A percentile compares a stretch with the other conserved stretches of the same genome.
Evolutionary conservation across 2,113 vertebrate genomes (phyloP).

Genomic region (Pelobates fuscus): DNA sequence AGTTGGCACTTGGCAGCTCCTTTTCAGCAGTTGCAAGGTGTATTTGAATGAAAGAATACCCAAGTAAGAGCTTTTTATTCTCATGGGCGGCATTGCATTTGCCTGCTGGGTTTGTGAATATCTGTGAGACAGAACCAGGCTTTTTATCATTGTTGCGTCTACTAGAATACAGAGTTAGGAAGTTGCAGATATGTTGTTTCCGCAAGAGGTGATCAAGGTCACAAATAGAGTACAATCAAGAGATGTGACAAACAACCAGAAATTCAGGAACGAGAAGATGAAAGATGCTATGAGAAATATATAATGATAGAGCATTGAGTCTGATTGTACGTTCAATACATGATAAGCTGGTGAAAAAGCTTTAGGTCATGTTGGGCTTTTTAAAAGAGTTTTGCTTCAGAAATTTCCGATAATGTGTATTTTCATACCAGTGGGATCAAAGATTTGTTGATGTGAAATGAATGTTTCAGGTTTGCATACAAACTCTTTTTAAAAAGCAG

Average conservation of each 20-base stretch:
- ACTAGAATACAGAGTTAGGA: not conserved
- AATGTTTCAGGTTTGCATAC: slow-evolving; percentile 39
- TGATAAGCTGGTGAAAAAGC: slow-evolving; percentile 15
- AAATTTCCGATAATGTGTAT: slow-evolving; percentile 15
- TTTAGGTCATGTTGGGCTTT: slow-evolving; percentile 19
- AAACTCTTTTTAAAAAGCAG: slow-evolving; percentile 16
- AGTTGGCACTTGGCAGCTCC: too few species aligned
- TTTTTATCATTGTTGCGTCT: not conserved
- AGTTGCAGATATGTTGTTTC: not conserved
- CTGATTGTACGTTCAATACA: slow-evolving; percentile 27
- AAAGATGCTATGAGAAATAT: slow-evolving; percentile 11
- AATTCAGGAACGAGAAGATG: slow-evolving; percentile 6
- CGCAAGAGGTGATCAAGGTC: not conserved
- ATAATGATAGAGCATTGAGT: slow-evolving; percentile 11
- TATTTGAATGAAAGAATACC: too few species aligned
- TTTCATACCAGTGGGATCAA: slow-evolving; percentile 31
- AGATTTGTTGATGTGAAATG: slow-evolving; percentile 23
- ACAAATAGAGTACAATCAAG: not conserved
- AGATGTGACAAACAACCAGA: not conserved
- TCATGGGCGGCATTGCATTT: too few species aligned
- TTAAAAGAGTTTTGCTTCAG: slow-evolving; percentile 22
- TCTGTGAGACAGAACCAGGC: not conserved
- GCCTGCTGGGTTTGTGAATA: not conserved
- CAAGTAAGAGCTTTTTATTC: too few species aligned
- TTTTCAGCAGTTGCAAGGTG: too few species aligned